These are phyloP conservation scores for Linurgus olivaceus DNA, from an alignment of 2,797 vertebrate genomes.

Conservation along the genomic window DNA sequence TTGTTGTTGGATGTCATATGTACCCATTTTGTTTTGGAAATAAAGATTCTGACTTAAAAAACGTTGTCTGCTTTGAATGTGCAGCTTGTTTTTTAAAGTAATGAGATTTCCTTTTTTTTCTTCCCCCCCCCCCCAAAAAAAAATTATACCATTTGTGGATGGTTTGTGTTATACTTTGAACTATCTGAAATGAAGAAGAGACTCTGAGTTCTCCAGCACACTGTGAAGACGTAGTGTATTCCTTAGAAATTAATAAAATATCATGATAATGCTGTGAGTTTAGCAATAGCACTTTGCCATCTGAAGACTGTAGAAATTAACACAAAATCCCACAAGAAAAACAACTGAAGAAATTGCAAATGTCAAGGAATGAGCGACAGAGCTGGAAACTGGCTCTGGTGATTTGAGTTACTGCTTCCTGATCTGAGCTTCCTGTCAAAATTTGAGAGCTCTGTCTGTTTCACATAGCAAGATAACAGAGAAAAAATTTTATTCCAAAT, in stretches of 20 bases:
- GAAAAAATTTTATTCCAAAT: neutral
- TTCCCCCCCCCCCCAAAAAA: fast-evolving
- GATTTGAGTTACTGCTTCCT: neutral
- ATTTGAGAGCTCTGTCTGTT: neutral
- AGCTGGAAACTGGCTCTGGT: neutral
- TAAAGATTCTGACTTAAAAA: conserved; percentile 19
- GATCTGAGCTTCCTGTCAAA: neutral
- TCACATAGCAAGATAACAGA: neutral
- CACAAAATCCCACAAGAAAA: neutral
- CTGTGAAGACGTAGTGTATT: neutral
- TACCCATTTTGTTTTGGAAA: conserved; percentile 43
- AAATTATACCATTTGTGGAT: neutral
- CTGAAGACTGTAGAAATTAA: neutral
- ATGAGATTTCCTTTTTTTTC: neutral
- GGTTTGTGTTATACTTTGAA: neutral
- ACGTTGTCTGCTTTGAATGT: neutral
- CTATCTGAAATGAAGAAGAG: neutral
- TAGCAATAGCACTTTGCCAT: neutral
- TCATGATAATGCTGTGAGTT: neutral
- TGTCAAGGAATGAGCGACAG: neutral
- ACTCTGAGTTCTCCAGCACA: neutral
- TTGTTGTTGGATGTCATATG: conserved; percentile 39
- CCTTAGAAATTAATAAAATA: neutral
- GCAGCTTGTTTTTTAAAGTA: neutral
- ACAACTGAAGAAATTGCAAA: neutral